Evolutionary conservation across 2,888 invertebrate genomes (phyloP).

Genomic region (Ichneumoninae sp.): DNA sequence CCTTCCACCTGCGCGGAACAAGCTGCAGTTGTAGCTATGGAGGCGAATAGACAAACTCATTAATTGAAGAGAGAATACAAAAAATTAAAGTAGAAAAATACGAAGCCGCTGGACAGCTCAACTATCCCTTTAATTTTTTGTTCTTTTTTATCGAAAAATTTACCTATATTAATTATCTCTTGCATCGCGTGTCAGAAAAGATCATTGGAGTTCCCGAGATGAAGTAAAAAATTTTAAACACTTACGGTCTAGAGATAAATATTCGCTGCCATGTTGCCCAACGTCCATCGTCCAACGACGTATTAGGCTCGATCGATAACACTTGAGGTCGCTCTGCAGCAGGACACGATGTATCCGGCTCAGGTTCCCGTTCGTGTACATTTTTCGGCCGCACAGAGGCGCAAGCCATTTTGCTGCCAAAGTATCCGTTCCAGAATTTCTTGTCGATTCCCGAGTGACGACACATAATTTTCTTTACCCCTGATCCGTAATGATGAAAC

Average conservation of each 20-base stretch:
- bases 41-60: too few species aligned
- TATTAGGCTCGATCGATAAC: background rate
- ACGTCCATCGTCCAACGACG: background rate
- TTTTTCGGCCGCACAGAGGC: background rate
- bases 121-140: too few species aligned
- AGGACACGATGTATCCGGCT: background rate
- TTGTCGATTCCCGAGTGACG: background rate
- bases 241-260: background rate
- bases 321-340: background rate
- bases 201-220: too few species aligned
- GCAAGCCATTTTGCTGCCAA: background rate
- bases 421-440: background rate
- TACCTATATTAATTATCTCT: too few species aligned
- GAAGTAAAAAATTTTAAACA: background rate
- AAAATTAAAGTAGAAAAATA: too few species aligned
- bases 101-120: too few species aligned
- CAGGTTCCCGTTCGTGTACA: background rate
- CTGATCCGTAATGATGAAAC: background rate
- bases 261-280: too few species aligned
- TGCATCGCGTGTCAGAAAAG: too few species aligned
- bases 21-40: too few species aligned
- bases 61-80: too few species aligned
- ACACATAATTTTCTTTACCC: background rate
- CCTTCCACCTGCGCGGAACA: too few species aligned
- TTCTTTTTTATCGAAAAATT: too few species aligned